A percentile compares a stretch with the other conserved stretches of the same genome.
These are phyloP conservation scores for Chaetogeoica ovagalla DNA, from an alignment of 2,888 invertebrate genomes.

Conservation along the genomic window DNA sequence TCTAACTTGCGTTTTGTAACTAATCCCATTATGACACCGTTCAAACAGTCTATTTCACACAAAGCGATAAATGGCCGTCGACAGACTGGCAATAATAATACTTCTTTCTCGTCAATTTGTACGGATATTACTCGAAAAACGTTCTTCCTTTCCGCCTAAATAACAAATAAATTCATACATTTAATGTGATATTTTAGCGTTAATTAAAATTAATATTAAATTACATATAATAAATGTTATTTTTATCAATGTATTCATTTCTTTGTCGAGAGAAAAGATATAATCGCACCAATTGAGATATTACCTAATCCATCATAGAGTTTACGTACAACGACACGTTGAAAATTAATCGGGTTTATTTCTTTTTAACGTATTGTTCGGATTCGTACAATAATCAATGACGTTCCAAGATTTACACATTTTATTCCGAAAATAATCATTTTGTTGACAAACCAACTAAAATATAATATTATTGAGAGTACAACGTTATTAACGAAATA, in stretches of 20 bases:
- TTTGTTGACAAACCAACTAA: constrained; percentile 18
- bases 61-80: neutral
- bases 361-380: neutral
- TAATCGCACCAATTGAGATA: no score
- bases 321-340: neutral
- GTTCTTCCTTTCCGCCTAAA: neutral
- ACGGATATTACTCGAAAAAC: neutral
- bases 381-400: neutral
- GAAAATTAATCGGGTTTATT: neutral
- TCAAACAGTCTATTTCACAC: constrained; percentile 3
- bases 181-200: no score
- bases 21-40: neutral
- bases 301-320: neutral
- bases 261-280: no score
- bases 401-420: constrained; percentile 24
- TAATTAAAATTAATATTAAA: no score
- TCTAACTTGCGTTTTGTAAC: neutral
- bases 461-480: no score
- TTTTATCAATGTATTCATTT: no score
- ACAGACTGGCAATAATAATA: neutral
- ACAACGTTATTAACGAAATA: no score
- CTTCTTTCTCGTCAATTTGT: neutral
- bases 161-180: neutral
- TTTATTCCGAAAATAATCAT: constrained; percentile 4
- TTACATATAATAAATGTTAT: no score